Evolutionary conservation across 2,113 vertebrate genomes (phyloP), one percentile per base, ranked within the genome.

Genomic region (Labeo catla): DNA sequence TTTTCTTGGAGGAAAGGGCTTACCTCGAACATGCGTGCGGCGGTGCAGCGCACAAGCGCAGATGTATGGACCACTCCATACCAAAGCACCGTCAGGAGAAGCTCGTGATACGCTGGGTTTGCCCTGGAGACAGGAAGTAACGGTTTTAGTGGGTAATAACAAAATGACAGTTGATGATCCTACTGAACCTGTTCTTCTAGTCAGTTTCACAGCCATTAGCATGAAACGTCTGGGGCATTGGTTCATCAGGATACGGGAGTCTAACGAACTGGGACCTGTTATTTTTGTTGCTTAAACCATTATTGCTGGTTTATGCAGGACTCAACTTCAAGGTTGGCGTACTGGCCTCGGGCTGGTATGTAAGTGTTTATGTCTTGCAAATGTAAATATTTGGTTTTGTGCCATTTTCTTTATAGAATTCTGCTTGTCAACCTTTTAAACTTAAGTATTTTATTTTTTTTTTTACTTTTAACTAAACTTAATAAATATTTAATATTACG

Each of bases 11-110:
- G 16, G 8, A 28, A 4, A 57, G n/a, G 49, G 89, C 94, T 93
- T 95, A 99, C 98, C 97, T 99, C 98, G 92, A 99, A 99, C 98
- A 99, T 99, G 92, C 97, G 96, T 68, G 98, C 98, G 90, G 98
- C 96, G 6, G 98, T 99, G 87, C 98, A 99, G 36, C 98, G 96
- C 61, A 99, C 98, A 66, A 99, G 96, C 52, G 98, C 98, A 9
- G 98, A 99, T 0, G 98, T 99, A 87, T 99, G 98, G 77, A 99
- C 98, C 81, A 99, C 98, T 15, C 98, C 98, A 87, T 99, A 99
- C 98, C 98, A 99, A 65, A 99, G 91, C 50, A 99, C 98, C 74
- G 98, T 99, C 88, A 99, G 92, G 2, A 99, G 92, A 52, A 99
- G 89, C 90, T 99, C 98, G 66, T 99, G 98, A 88, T 99, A 99